Evolutionary conservation across 2,797 vertebrate genomes (phyloP), one percentile per base, ranked within the genome.

Genomic region (Xenops minutus): DNA sequence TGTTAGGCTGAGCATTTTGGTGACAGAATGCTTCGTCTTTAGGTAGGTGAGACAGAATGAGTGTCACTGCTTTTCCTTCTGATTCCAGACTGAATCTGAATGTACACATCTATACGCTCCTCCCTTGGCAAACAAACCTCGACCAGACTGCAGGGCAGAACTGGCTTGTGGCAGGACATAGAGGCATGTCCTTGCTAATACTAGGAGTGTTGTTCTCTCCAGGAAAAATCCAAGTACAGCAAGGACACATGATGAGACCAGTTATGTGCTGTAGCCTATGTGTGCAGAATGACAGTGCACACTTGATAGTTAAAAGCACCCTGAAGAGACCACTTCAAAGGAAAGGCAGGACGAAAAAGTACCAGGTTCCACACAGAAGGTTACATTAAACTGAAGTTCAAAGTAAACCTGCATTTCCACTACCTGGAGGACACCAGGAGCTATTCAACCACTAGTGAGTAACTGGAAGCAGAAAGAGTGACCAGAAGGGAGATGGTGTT

Each of bases 101-200:
- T 3, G 36, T 15, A 23, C 41, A 15, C 3, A 2, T 34, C 54
- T 44, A 12, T 15, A 39, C 0, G 0, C 34, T 75, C 69, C 46
- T 77, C 76, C 87, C 44, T 30, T 14, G 36, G 34, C 63, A 89
- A 77, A 76, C 63, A 41, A 67, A 54, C 37, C 37, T 63, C 0
- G 0, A 10, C 18, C 68, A 48, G 58, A 21, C 58, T 21, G 63
- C 55, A 30, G 75, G 43, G 64, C 54, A 80, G 78, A 89, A 62
- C 84, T 76, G 69, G 58, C 80, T 37, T 49, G 26, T 36, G 74
- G 83, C 66, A 82, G 55, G 56, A 69, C 52, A 49, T 6, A 43
- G 26, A 61, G 49, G 15, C 41, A 16, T 0, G 0, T 75, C 72
- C 56, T 63, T 68, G 62, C 27, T 7, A 15, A 32, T 2, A 39